phyloP scores from a whole-genome alignment of 2,888 invertebrate species.

The Drosophila demipolita region DNA sequence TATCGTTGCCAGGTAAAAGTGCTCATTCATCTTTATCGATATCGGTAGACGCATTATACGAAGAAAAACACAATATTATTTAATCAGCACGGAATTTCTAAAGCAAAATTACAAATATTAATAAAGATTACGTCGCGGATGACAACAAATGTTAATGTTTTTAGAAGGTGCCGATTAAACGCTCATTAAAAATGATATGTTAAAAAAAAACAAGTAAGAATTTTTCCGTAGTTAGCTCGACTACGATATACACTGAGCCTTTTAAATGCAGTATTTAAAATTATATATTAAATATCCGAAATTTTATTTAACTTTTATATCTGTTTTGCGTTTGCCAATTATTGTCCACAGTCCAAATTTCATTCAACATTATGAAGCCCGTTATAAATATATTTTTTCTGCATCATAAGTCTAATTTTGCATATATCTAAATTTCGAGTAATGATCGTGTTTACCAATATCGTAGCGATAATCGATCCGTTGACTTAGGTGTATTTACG shows the following conservation, averaged over 20 bases:
- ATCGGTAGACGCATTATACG: conserved; percentile 8
- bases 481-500: background rate
- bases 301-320: no score
- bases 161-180: conserved; percentile 76
- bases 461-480: background rate
- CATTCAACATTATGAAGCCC: no score
- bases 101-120: background rate
- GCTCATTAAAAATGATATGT: conserved; percentile 74
- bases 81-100: conserved; percentile 3
- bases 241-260: no score
- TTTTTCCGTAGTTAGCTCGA: background rate
- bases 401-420: no score
- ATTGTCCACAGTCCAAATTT: no score
- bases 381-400: no score
- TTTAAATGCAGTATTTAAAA: no score
- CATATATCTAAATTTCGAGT: no score
- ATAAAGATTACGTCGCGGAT: conserved; percentile 56
- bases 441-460: background rate
- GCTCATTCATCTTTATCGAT: background rate
- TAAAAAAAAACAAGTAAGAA: background rate
- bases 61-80: background rate
- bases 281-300: no score
- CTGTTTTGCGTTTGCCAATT: no score
- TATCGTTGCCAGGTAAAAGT: conserved; percentile 1
- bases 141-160: conserved; percentile 65